These are phyloP conservation scores for Theonella swinhoei DNA, from an alignment of 37 sponge, comb jelly and placozoan species.

Conservation along the genomic window DNA sequence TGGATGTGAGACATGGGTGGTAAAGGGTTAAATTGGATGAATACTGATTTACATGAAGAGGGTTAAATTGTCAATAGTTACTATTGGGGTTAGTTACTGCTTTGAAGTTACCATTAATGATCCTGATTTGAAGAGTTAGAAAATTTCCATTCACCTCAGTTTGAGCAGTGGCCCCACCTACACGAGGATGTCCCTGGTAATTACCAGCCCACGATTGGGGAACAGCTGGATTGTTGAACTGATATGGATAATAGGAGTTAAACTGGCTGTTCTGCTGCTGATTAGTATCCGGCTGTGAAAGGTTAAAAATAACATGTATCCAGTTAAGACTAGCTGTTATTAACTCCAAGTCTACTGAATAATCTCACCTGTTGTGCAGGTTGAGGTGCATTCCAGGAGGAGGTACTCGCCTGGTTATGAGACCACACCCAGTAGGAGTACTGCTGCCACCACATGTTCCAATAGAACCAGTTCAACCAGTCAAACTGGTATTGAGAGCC, in stretches of 20 bases:
- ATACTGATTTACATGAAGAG: no score
- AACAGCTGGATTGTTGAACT: neutral
- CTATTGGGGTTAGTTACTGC: no score
- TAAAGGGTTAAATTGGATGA: no score
- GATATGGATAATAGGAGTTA: neutral
- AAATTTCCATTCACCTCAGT: no score
- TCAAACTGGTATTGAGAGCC: slow-evolving; percentile 50
- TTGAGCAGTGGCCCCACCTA: no score
- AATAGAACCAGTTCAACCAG: slow-evolving; percentile 62
- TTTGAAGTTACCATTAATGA: slow-evolving; percentile 28
- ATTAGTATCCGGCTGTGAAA: neutral
- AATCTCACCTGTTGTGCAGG: no score
- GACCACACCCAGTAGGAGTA: slow-evolving; percentile 28
- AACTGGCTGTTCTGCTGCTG: neutral
- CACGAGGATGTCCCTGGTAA: neutral
- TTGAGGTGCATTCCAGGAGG: no score
- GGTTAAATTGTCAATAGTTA: no score
- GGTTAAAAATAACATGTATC: neutral
- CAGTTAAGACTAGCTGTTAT: no score
- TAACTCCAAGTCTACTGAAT: no score
- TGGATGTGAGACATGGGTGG: neutral
- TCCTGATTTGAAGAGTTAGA: slow-evolving; percentile 15
- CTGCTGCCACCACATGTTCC: slow-evolving; percentile 72
- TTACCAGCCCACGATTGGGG: neutral
- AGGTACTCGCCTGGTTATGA: neutral